Percentiles rank a stretch among this genome's conserved stretches.
These are phyloP conservation scores for Hassar affinis DNA, from an alignment of 2,113 vertebrate genomes.

Conservation along the genomic window DNA sequence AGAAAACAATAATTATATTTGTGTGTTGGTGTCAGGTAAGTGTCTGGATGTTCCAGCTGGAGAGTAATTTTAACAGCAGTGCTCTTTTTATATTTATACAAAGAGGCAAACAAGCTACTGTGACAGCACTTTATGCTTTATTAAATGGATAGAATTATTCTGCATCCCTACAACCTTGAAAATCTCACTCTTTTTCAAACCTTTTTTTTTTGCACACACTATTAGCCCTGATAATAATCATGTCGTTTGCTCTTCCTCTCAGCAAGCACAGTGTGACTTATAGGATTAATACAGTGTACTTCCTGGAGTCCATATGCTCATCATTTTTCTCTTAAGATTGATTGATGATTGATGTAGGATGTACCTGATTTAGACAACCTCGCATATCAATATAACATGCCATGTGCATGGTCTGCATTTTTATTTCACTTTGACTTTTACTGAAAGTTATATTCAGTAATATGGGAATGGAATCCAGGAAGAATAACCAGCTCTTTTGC, in stretches of 20 bases:
- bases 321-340: too few relatives aligned
- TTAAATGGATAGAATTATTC: slow-evolving; percentile 70
- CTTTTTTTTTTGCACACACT: slow-evolving; percentile 21
- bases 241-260: background rate
- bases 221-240: background rate
- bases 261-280: background rate
- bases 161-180: slow-evolving; percentile 63
- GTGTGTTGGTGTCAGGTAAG: background rate
- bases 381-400: too few relatives aligned
- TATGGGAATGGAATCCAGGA: background rate
- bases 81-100: slow-evolving; percentile 56
- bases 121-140: slow-evolving; percentile 68
- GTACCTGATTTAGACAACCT: background rate
- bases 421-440: background rate
- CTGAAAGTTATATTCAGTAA: background rate
- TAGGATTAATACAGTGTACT: background rate
- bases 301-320: background rate
- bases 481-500: background rate
- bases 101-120: slow-evolving; percentile 62
- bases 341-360: background rate
- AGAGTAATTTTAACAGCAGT: slow-evolving; percentile 66
- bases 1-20: slow-evolving; percentile 14
- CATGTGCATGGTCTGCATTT: background rate
- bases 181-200: slow-evolving; percentile 54
- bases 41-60: slow-evolving; percentile 48